Percentiles rank a stretch among this genome's conserved stretches.
Evolutionary conservation across 2,113 vertebrate genomes (phyloP).

Genomic region (Danionella cerebrum): DNA sequence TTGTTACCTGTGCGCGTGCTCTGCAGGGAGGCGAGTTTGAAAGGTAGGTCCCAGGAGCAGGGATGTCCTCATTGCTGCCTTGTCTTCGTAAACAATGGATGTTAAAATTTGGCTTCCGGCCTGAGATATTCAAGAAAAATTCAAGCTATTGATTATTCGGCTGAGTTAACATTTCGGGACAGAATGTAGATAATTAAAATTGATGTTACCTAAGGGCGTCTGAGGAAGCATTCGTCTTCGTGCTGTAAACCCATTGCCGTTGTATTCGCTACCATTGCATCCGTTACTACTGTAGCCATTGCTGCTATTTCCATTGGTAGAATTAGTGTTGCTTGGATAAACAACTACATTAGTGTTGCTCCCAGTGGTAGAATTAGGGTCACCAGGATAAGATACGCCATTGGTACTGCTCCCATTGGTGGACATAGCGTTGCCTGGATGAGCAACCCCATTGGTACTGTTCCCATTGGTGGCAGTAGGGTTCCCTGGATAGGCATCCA

Average conservation of each 20-base stretch:
- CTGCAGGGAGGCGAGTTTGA: constrained; percentile 60
- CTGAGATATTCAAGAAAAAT: constrained; percentile 44
- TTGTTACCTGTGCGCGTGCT: constrained; percentile 56
- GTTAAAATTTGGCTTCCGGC: constrained; percentile 76
- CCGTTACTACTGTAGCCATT: constrained; percentile 44
- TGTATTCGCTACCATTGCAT: constrained; percentile 1
- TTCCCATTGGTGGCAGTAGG: too few species aligned
- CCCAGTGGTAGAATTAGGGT: constrained; percentile 46
- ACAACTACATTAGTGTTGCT: constrained; percentile 6
- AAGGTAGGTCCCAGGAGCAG: constrained; percentile 84
- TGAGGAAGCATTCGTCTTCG: constrained; percentile 74
- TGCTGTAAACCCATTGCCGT: constrained; percentile 34
- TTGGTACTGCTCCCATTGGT: constrained; percentile 3
- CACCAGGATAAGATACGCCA: constrained; percentile 28
- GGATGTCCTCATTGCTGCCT: constrained; percentile 80
- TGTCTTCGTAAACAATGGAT: constrained; percentile 85
- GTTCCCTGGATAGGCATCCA: too few species aligned
- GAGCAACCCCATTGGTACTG: too few species aligned
- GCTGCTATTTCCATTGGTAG: constrained; percentile 36
- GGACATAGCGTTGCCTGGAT: too few species aligned
- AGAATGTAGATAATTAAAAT: neutral
- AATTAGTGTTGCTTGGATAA: constrained; percentile 44
- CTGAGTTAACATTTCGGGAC: neutral
- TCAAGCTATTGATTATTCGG: neutral
- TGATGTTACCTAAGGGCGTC: constrained; percentile 70